Conservation (phyloP, 1,140 invertebrate species). For the Pseudomyrmex pallidus region DNA sequence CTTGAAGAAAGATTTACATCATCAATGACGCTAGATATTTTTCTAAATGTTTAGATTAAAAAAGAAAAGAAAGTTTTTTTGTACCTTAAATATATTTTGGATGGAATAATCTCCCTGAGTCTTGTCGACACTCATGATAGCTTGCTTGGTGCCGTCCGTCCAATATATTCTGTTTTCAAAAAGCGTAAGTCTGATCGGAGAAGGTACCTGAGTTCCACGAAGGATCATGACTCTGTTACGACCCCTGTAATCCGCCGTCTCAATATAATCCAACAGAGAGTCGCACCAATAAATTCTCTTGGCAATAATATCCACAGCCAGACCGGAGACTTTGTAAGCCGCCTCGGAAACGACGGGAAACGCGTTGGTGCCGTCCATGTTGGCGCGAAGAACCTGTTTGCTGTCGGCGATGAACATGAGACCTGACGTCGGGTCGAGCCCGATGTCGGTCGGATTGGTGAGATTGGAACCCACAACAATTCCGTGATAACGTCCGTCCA, state of each 20-base stretch:
- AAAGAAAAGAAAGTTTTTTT: no score
- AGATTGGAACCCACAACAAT: constrained; percentile 96
- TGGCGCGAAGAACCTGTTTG: constrained; percentile 93
- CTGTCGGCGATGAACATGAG: constrained; percentile 98
- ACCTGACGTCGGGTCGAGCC: constrained; percentile 95
- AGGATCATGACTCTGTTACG: constrained; percentile 91
- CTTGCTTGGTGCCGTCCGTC: constrained; percentile 98
- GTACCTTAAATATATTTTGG: constrained; percentile 91
- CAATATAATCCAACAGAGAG: constrained; percentile 97
- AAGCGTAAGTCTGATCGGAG: constrained; percentile 92
- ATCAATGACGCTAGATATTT: not conserved
- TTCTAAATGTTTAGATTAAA: not conserved
- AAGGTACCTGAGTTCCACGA: constrained; percentile 93
- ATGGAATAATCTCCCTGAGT: constrained; percentile 92
- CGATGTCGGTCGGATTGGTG: constrained; percentile 95
- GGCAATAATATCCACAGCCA: constrained; percentile 94
- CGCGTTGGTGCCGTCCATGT: constrained; percentile 95
- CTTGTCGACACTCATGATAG: constrained; percentile 96
- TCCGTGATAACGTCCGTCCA: constrained; percentile 93
- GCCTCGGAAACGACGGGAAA: constrained; percentile 95
- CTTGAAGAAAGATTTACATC: not conserved
- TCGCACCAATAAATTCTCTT: constrained; percentile 98
- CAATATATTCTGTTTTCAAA: constrained; percentile 97
- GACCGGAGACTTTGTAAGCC: constrained; percentile 95
- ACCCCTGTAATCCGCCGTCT: constrained; percentile 98